These are phyloP conservation scores for Scomberomorus guttatus DNA, from an alignment of 2,797 vertebrate species.

Conservation along the genomic window DNA sequence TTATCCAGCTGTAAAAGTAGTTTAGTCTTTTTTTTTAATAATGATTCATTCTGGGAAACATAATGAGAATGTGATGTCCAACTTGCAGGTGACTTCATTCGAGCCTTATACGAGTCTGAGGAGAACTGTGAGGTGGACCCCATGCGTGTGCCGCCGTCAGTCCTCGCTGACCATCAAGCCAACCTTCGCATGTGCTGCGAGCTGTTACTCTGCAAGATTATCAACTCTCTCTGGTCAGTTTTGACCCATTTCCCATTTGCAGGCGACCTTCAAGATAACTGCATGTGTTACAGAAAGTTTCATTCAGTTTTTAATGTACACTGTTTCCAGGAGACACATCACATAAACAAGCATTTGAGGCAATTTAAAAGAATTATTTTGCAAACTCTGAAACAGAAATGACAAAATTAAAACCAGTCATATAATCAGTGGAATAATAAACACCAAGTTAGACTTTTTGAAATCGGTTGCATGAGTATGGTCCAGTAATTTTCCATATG, in stretches of 20 bases:
- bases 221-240: constrained; percentile 97
- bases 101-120: constrained; percentile 96
- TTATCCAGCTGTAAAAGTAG: not conserved
- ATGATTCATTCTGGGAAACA: not conserved
- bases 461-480: not conserved
- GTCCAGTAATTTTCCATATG: constrained; percentile 12
- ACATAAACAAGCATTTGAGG: too few species aligned
- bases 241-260: too few species aligned
- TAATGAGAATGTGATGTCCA: not conserved
- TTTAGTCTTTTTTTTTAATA: not conserved
- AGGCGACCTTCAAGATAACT: not conserved
- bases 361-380: not conserved
- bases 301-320: too few species aligned
- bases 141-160: constrained; percentile 95
- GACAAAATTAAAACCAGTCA: not conserved
- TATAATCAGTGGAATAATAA: constrained; percentile 2
- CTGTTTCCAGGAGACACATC: not conserved
- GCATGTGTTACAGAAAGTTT: not conserved
- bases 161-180: constrained; percentile 95
- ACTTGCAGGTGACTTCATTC: constrained; percentile 94
- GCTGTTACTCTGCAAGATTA: constrained; percentile 98
- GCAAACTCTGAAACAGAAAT: not conserved
- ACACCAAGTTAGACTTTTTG: not conserved
- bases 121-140: constrained; percentile 99
- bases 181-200: constrained; percentile 99